Evolutionary conservation across 2,888 invertebrate genomes (phyloP), one percentile per base, ranked within the genome.

Genomic region (Drosophila kanekoi): DNA sequence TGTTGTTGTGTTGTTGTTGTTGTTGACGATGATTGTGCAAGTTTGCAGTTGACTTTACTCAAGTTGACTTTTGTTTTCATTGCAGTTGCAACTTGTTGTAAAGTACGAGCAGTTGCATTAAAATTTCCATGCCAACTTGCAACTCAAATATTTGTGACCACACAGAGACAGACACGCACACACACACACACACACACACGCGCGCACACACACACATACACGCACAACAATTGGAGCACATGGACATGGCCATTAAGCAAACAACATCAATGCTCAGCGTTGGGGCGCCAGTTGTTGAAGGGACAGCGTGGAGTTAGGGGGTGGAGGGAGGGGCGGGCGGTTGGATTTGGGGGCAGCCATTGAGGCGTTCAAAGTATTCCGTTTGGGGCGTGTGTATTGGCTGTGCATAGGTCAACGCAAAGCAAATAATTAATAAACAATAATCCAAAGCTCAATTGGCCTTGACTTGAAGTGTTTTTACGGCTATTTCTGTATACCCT

Each of bases 381-480:
- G 28, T 28, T 28, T 28, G 28, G 35, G 43, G 63, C 32, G 45
- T 35, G 14, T 44, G 9, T 38, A 9, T 33, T 23, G 23, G 35
- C 23, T 44, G 14, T 43, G 57, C 59, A 61, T 61, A 48, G 59
- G 52, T 56, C 40, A 72, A 57, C 57, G 63, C 59, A 70, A 85
- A 65, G 67, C 83, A 81, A 87, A 84, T 85, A 83, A 87, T 83
- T 85, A 79, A 81, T 83, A 79, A 81, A 79, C 77, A 79, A 78
- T 68, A 37, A 53, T 20, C 37, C 47, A 47, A 67, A 68, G 54
- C 52, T 38, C 52, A 66, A 57, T 63, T 70, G 82, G 61, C 86
- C 86, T 87, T 87, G 82, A 74, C 66, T 79, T 40, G 62, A 77
- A 86, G 53, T 76, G 70, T 64, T 79, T 72, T 58, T 52, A 57